Evolutionary conservation across 2,888 invertebrate species (phyloP), one percentile per base, ranked within the genome.

Genomic region (Allolobophora icterica): DNA sequence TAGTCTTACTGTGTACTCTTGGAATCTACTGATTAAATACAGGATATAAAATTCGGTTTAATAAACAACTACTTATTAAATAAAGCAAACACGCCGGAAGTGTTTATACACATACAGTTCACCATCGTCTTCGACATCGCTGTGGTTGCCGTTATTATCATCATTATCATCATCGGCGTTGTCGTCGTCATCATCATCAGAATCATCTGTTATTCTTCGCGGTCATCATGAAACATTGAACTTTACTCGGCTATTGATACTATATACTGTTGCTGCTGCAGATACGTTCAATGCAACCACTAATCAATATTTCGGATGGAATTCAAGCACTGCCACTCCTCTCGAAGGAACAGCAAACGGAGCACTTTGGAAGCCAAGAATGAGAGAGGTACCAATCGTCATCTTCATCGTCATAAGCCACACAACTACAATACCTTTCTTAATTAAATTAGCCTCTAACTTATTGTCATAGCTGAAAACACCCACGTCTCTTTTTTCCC

Each of bases 181-280:
- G 17, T 89, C 89, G 17, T 89, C 89, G 17, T 89, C 89, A 89
- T 89, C 89, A 89, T 89, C 89, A 89, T n/a, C n/a, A n/a, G n/a
- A n/a, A n/a, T n/a, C n/a, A n/a, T n/a, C n/a, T n/a, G n/a, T 90
- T 5, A 38, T 3, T 38, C 3, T 38, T 38, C 38, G 8, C 38
- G 6, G 17, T 11, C n/a, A 11, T 71, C 11, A 71, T 13, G 11
- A 30, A 38, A 38, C 4, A 38, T 5, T 38, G 38, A 38, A 38
- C 38, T 38, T 38, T 3, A 38, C 8, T 38, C 38, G 71, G 52
- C 1, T n/a, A 17, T 1, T 30, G 30, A n/a, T 71, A n/a, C 71
- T 8, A n/a, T n/a, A n/a, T n/a, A n/a, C 71, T 30, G 71, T n/a
- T 71, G n/a, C 71, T 71, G 71, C 8, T 71, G 71, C 30, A 71